Evolutionary conservation across 2,113 vertebrate species (phyloP).

Genomic region (Sinocyclocheilus anshuiensis): DNA sequence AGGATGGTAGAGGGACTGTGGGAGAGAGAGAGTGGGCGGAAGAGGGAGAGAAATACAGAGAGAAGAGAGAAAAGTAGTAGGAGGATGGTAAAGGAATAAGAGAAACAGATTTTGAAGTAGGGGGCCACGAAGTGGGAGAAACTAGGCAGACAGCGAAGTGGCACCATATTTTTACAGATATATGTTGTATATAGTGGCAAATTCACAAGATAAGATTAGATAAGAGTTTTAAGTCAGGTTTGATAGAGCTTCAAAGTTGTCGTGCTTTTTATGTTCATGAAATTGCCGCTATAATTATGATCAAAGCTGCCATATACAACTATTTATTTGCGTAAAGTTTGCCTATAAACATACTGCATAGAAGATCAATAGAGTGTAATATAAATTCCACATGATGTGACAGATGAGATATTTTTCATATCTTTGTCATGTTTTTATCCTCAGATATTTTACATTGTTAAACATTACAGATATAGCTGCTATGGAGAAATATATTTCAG

Average conservation of each 20-base stretch:
- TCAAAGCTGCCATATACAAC: constrained; percentile 46
- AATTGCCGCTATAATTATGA: constrained; percentile 54
- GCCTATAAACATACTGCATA: constrained; percentile 50
- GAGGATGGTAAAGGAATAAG: constrained; percentile 48
- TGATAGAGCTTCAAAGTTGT: constrained; percentile 46
- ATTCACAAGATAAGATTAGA: constrained; percentile 22
- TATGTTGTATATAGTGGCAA: constrained; percentile 36
- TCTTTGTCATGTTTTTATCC: constrained; percentile 50
- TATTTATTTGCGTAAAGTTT: constrained; percentile 58
- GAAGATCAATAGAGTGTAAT: constrained; percentile 35
- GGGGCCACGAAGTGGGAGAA: neutral
- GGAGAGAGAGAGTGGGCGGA: constrained; percentile 23
- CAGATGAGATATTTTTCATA: constrained; percentile 34
- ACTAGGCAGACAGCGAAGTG: constrained; percentile 11
- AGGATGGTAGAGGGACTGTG: constrained; percentile 13
- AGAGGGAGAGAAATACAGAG: constrained; percentile 41
- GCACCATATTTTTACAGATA: constrained; percentile 32
- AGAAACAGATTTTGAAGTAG: constrained; percentile 27
- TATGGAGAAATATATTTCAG: constrained; percentile 54
- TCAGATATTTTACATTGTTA: constrained; percentile 34
- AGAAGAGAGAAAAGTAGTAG: constrained; percentile 46
- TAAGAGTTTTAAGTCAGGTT: constrained; percentile 37
- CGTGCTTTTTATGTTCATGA: constrained; percentile 55
- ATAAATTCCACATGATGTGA: constrained; percentile 22
- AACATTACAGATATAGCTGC: constrained; percentile 44